These are phyloP conservation scores for Agelaius phoeniceus DNA, from an alignment of 2,113 vertebrate genomes.

Conservation along the genomic window DNA sequence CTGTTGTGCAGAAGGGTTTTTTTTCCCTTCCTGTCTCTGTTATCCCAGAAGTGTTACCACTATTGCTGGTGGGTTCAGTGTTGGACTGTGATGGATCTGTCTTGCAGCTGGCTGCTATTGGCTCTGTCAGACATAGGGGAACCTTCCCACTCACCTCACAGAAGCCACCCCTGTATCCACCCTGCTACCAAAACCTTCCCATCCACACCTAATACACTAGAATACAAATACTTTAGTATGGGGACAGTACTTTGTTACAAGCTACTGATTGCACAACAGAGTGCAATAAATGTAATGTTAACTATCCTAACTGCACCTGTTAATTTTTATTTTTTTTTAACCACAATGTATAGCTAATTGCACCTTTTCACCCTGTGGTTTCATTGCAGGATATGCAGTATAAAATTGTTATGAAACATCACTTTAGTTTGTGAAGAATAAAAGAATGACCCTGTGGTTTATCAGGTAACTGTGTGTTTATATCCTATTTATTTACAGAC, in stretches of 20 bases:
- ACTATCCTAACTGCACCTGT: not conserved
- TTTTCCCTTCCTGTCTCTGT: not conserved
- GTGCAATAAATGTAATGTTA: not conserved
- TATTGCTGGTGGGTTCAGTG: not conserved
- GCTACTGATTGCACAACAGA: not conserved
- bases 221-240: not conserved
- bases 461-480: not conserved
- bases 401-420: not conserved
- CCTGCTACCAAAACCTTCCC: not conserved
- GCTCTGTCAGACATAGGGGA: not conserved
- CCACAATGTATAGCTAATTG: not conserved
- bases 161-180: not conserved
- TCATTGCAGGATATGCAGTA: not conserved
- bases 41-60: not conserved
- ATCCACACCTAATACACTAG: not conserved
- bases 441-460: not conserved
- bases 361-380: not conserved
- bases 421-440: not conserved
- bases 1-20: not conserved
- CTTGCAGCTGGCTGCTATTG: not conserved
- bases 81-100: too few species aligned
- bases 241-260: fast-evolving
- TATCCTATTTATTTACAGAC: not conserved
- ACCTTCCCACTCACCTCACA: not conserved
- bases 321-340: not conserved